phyloP scores from a whole-genome alignment of 1,140 invertebrate genomes.

The Drosophila lowei region DNA sequence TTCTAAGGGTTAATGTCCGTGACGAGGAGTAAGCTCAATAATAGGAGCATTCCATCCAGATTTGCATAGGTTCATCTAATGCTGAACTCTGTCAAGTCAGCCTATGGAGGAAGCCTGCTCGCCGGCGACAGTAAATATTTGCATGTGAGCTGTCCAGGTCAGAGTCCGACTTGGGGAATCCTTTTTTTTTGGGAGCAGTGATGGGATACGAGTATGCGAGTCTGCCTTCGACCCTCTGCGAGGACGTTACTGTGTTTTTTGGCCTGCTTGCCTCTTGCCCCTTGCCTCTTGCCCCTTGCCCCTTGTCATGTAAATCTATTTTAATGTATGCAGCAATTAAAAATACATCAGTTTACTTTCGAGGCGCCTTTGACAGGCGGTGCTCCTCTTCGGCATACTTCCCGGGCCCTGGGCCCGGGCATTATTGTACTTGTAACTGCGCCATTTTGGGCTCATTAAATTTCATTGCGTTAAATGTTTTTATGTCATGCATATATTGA shows the following conservation, averaged over 20 bases:
- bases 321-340: constrained; percentile 80
- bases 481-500: constrained; percentile 21
- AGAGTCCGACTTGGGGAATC: constrained; percentile 6
- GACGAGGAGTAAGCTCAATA: constrained; percentile 23
- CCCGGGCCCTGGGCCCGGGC: constrained; percentile 9
- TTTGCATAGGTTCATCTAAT: constrained; percentile 40
- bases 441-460: constrained; percentile 66
- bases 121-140: constrained; percentile 59
- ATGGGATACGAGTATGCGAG: too few species aligned
- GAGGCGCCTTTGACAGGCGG: constrained; percentile 26
- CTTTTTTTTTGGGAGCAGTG: constrained; percentile 23
- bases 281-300: constrained; percentile 9
- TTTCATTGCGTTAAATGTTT: constrained; percentile 51
- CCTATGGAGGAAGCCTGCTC: constrained; percentile 9
- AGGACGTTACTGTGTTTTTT: constrained; percentile 16
- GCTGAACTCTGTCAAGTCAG: constrained; percentile 32
- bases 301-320: constrained; percentile 71
- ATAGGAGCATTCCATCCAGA: constrained; percentile 16
- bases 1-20: constrained; percentile 33
- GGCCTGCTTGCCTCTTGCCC: constrained; percentile 32
- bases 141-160: constrained; percentile 35
- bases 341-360: constrained; percentile 67
- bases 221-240: too few species aligned
- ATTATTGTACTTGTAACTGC: constrained; percentile 31
- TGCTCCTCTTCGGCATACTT: constrained; percentile 8